Conservation (phyloP, 2,888 invertebrate genomes). For the Drosophila rellima region DNA sequence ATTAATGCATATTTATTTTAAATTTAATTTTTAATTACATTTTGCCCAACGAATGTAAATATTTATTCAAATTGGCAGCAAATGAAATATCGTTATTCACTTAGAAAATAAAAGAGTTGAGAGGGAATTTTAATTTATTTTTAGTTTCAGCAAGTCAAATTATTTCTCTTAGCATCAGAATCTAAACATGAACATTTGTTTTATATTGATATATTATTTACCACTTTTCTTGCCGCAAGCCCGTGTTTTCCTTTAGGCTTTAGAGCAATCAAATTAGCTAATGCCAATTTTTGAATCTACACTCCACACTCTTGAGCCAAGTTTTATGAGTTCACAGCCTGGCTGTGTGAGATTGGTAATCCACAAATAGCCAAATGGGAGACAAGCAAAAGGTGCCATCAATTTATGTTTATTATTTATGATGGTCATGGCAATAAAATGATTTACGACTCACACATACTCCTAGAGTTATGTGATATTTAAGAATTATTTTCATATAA, state of each 20-base stretch:
- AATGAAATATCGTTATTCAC: conserved; percentile 19
- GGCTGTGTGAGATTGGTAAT: conserved; percentile 47
- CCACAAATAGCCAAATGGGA: conserved; percentile 14
- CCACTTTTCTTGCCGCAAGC: conserved; percentile 3
- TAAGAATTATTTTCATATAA: conserved; percentile 43
- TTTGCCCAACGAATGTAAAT: conserved; percentile 43
- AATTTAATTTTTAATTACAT: conserved; percentile 66
- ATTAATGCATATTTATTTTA: conserved; percentile 61
- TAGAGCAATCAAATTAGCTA: conserved; percentile 15
- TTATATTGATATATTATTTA: too few relatives aligned
- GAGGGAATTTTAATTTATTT: too few relatives aligned
- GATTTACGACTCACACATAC: conserved; percentile 27
- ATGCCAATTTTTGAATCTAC: neutral
- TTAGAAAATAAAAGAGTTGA: neutral
- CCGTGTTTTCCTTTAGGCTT: neutral
- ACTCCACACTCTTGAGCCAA: neutral
- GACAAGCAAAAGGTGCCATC: conserved; percentile 12
- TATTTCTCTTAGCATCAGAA: too few relatives aligned
- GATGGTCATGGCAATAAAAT: conserved; percentile 43
- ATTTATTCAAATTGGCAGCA: conserved; percentile 49
- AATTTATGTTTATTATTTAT: conserved; percentile 66
- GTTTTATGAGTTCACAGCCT: conserved; percentile 16
- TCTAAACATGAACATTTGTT: too few relatives aligned
- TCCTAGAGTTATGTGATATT: conserved; percentile 34
- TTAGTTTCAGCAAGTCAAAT: too few relatives aligned